Conservation (phyloP, 2,113 vertebrate genomes). For the Gallinago media region DNA sequence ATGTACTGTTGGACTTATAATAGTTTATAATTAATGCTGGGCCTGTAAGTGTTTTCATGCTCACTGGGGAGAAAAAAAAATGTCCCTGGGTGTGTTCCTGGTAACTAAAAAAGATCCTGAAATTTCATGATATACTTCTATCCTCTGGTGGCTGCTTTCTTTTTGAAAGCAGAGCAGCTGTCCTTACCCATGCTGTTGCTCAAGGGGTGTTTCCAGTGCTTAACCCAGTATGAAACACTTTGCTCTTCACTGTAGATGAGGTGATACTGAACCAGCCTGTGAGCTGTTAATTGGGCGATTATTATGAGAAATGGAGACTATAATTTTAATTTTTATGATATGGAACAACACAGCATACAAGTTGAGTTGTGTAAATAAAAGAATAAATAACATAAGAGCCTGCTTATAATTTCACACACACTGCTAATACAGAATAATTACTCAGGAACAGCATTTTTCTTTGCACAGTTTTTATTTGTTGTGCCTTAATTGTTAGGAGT, state of each 20-base stretch:
- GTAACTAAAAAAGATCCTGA: background rate
- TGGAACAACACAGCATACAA: background rate
- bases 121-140: background rate
- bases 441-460: background rate
- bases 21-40: background rate
- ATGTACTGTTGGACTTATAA: background rate
- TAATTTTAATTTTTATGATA: conserved; percentile 25
- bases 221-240: background rate
- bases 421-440: background rate
- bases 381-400: conserved; percentile 24
- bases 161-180: background rate
- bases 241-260: background rate
- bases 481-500: background rate
- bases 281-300: conserved; percentile 13
- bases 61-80: background rate
- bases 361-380: conserved; percentile 14
- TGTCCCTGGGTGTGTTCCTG: background rate
- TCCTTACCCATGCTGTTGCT: background rate
- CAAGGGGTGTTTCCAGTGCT: background rate
- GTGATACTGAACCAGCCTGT: background rate
- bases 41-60: background rate
- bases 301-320: conserved; percentile 48
- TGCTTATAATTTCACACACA: background rate
- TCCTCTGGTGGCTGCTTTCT: background rate
- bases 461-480: conserved; percentile 5